Conservation (phyloP, 2,888 invertebrate species). For the Cosmia pyralina region DNA sequence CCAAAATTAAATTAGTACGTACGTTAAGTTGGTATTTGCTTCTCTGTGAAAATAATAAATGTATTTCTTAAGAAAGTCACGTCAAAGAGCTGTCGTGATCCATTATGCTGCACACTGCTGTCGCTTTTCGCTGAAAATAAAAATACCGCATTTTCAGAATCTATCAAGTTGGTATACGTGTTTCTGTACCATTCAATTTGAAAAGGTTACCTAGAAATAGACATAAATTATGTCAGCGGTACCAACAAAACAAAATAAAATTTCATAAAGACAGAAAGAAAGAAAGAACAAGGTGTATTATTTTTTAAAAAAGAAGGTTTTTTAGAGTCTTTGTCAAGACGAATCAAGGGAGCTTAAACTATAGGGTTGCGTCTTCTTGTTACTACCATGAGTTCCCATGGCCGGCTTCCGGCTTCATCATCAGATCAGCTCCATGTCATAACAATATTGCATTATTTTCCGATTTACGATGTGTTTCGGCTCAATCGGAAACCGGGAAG, state of each 20-base stretch:
- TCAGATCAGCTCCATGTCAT: no score
- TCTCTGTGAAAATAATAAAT: neutral
- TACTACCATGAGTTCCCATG: no score
- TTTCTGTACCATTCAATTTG: constrained; percentile 1
- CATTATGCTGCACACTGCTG: neutral
- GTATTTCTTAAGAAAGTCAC: neutral
- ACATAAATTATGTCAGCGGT: neutral
- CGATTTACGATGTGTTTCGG: no score
- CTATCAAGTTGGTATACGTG: constrained; percentile 11
- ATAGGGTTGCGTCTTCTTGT: no score
- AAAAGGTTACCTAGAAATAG: constrained; percentile 32
- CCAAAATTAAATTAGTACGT: neutral
- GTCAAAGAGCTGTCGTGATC: neutral
- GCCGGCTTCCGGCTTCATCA: no score
- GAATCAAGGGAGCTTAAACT: no score
- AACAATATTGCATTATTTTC: no score
- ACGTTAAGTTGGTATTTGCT: neutral
- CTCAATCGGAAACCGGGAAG: no score
- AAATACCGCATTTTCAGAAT: constrained; percentile 31
- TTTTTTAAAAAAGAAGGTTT: no score
- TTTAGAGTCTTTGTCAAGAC: no score
- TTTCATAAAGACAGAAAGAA: neutral
- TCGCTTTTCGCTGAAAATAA: neutral
- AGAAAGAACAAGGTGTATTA: no score
- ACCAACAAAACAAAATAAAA: neutral